Base-by-base conservation (phyloP, 37 sponge, comb jelly and placozoan species). In the Dysidea cf. avara region DNA sequence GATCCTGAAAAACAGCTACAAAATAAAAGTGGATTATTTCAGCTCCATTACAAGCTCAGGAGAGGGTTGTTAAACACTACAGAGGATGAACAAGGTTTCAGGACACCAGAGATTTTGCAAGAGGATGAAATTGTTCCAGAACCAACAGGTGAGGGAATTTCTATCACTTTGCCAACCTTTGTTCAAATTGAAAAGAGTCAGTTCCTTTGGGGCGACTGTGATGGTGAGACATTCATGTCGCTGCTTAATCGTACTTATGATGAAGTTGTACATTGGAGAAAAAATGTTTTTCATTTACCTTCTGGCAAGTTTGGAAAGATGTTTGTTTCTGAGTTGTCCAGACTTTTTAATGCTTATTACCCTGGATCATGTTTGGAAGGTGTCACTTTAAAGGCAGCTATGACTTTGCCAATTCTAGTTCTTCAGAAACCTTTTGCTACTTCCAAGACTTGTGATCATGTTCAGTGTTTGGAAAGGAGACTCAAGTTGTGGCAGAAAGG, bases 371-470 rank as follows among this genome's bases (percentile, higher is more conserved):
- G n/a, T 33, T 28, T 63, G 34, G 64, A 63, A 12, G 64, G 64
- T 14, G 13, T 63, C 24, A 33, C 64, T 11, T 33, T 63, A 33
- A 63, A 63, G 34, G 69, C 69, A 25, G 53, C 53, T 51, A 51
- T 47, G 69, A 13, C 32, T 29, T 9, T 47, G 20, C 69, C 51
- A 29, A 11, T 51, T 21, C 24, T 51, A 22, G 30, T 68, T 26
- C 53, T 51, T 7, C 51, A 68, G 49, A 68, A 68, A 22, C 51
- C 69, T 48, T 68, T 51, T 18, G 0, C 52, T 14, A 48, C 40
- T 18, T 68, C 69, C 1, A 68, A 68, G 49, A 3, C 69, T 24
- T 48, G 49, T 26, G 69, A 68, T 32, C 51, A 68, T 50, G 32
- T 22, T 51, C 53, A 14, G 13, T 68, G 69, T 50, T 48, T 68